Base-by-base conservation (phyloP, 2,888 invertebrate species). In the Dryobotodes eremita region DNA sequence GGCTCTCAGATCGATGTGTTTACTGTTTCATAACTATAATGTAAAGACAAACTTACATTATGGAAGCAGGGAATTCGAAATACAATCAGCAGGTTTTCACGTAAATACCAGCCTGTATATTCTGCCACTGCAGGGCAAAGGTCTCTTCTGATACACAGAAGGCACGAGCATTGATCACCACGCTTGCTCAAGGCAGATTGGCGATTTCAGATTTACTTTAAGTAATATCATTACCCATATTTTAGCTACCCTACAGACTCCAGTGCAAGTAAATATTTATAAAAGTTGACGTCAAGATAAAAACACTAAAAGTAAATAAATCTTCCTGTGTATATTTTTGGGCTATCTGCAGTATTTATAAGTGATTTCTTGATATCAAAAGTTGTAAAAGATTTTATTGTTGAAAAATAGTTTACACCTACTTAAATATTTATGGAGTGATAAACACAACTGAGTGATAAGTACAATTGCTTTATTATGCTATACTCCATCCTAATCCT, bases 281-380 rank as follows among this genome's bases (percentile, higher is more conserved):
- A 36, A 62, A 81, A 50, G 7, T 53, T n/a, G 42, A 80, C 7
- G 26, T 62, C 26, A 55, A 55, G 80, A 80, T 80, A 80, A 83
- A 71, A 64, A 50, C 7, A 36, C 23, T 23, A 11, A 48, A 36
- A 61, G 31, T 62, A 57, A 26, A 53, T 62, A 62, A 46, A 13
- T 20, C 23, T 36, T 42, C 59, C n/a, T 31, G 55, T 46, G 26
- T 50, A 26, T 42, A 53, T 53, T 61, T 50, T 80, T 10, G 46
- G 61, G 48, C 31, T 31, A 80, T 80, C 42, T 61, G 8, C 42
- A 15, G 42, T 46, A n/a, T 78, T 68, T 80, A 65, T 53, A 61
- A 31, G 46, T 69, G 31, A 80, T 78, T 80, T 71, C 53, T 46
- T 77, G 11, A 53, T 62, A 80, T 36, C 80, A 36, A 23, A 59